Base-by-base conservation (phyloP, 2,113 vertebrate genomes). In the Burhinus oedicnemus region DNA sequence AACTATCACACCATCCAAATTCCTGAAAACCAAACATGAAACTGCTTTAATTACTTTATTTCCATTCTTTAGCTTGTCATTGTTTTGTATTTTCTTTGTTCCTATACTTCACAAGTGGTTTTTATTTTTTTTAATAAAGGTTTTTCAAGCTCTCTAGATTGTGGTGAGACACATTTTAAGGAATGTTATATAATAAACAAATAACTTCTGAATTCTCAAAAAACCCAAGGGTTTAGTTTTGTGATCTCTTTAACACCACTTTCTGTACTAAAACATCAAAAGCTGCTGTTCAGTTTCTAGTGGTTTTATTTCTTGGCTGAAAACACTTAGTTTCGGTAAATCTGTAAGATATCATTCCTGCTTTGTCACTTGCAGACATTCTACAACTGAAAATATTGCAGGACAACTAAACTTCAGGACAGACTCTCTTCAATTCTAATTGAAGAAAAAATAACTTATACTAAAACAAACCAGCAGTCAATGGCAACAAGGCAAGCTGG, bases 71-170 rank as follows among this genome's bases (percentile, higher is more conserved):
- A 87, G 66, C 10, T 87, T 79, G 57, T 57, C 77, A 60, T 52
- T 80, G 57, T 69, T 94, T 89, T 90, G n/a, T n/a, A 64, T 61
- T 83, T 60, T 62, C 82, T 94, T 95, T 93, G 85, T 92, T 96
- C 76, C 32, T 93, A 23, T 19, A 74, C 68, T 93, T 81, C 82
- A 83, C 88, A 81, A 83, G 32, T 83, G 79, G 0, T 90, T 90
- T 93, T 75, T 51, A 95, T 94, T 86, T 77, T 68, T 87, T 83
- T 64, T 2, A 65, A 70, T 75, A 64, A 30, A 96, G 27, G 58
- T 87, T 94, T 95, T 80, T 85, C 60, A 90, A 86, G 58, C 20
- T 88, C 12, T 76, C 58, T 60, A 80, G 44, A 81, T 55, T 44
- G 60, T 62, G 60, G 51, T 58, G 15, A 89, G 88, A 88, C 54